Percentiles rank a stretch among this genome's conserved stretches.
These are phyloP conservation scores for Parazoanthus swiftii DNA, from an alignment of 92 coral and sea anemone genomes.

Conservation along the genomic window DNA sequence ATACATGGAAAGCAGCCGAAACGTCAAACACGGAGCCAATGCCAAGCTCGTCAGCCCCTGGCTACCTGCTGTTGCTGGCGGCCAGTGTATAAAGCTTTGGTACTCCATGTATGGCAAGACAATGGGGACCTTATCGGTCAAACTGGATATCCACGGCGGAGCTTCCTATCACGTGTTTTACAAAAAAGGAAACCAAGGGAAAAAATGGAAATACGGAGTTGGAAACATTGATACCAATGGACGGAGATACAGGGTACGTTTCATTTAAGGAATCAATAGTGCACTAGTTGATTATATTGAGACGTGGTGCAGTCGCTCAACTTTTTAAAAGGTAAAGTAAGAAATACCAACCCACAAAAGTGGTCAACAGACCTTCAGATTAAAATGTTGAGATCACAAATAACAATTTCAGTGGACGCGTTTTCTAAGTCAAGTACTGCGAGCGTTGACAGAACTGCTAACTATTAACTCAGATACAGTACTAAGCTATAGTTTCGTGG, in stretches of 20 bases:
- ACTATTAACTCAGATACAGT: too few relatives aligned
- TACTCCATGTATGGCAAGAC: slow-evolving; percentile 82
- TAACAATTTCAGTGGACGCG: too few relatives aligned
- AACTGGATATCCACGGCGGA: slow-evolving; percentile 43
- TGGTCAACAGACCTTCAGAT: not conserved
- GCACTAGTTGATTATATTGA: not conserved
- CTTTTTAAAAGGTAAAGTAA: not conserved
- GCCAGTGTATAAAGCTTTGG: slow-evolving; percentile 80
- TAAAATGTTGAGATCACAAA: too few relatives aligned
- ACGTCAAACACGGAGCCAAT: slow-evolving; percentile 36
- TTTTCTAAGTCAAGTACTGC: not conserved
- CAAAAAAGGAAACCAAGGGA: slow-evolving; percentile 76
- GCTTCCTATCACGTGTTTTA: slow-evolving; percentile 53
- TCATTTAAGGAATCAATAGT: not conserved
- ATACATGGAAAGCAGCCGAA: slow-evolving; percentile 71
- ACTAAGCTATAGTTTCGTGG: too few relatives aligned
- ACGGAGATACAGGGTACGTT: slow-evolving; percentile 58
- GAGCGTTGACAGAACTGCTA: not conserved
- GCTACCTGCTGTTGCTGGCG: slow-evolving; percentile 51
- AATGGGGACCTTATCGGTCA: slow-evolving; percentile 63
- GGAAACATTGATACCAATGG: slow-evolving; percentile 64
- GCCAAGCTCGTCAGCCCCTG: slow-evolving; percentile 67
- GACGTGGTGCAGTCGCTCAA: not conserved
- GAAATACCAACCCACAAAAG: not conserved
- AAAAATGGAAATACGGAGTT: slow-evolving; percentile 64